Base-by-base conservation (phyloP, 2,888 invertebrate genomes). In the Entomobrya proxima region DNA sequence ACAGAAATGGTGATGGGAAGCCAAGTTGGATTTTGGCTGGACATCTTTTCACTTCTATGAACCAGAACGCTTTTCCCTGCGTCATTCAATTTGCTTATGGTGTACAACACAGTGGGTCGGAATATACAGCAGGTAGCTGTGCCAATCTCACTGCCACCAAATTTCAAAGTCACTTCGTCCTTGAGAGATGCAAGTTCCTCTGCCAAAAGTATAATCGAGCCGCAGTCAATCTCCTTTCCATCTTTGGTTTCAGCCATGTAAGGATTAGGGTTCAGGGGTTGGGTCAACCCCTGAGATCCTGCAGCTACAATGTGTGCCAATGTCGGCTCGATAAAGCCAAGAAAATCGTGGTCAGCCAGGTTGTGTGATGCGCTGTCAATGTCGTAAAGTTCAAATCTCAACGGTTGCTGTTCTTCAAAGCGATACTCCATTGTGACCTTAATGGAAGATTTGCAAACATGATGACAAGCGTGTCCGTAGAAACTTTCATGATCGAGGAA, bases 341-440 rank as follows among this genome's bases (percentile, higher is more conserved):
- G 91, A 88, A 93, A 93, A 89, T 93, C 92, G 88, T 92, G 92
- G 37, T 91, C 91, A 21, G 88, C 89, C 11, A 92, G 87, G 78
- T 91, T 91, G 5, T 89, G 35, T 44, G 91, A 91, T 11, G 90
- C 88, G 30, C 90, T 91, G 89, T 92, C 92, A 78, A 92, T 90
- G 89, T 92, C 92, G 89, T 92, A 92, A 0, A 92, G 91, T 86
- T 93, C 92, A 91, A 94, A 93, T 89, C 92, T 92, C 40, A 94
- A 90, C 32, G 92, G 91, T 91, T 94, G 94, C 74, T 93, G 93
- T 87, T 93, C 93, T 89, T 94, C 94, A 92, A 94, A 94, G 81
- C 92, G 92, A 90, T 94, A 94, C 50, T 90, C 90, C 69, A 89
- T 85, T 1, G 88, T 89, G 0, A 88, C 76, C 89, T 90, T n/a